Percentiles rank a stretch among this genome's conserved stretches.
phyloP scores from a whole-genome alignment of 2,113 vertebrate genomes.

The Ancistrus triradiatus region DNA sequence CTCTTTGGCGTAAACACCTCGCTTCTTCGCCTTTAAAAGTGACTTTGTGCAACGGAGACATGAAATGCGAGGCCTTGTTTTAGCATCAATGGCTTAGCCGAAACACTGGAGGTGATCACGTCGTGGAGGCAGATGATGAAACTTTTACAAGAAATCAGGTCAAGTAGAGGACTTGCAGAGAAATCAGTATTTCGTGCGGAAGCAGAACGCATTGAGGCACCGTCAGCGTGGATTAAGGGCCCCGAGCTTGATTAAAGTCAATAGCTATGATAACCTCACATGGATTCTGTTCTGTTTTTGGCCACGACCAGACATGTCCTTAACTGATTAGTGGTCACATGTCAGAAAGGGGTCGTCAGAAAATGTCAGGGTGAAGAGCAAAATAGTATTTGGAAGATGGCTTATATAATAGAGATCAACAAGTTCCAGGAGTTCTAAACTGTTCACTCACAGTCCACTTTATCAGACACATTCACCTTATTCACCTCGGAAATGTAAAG shows the following conservation, averaged over 20 bases:
- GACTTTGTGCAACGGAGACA: conserved; percentile 31
- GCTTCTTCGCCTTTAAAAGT: conserved; percentile 34
- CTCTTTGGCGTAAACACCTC: conserved; percentile 45
- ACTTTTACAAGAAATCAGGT: conserved; percentile 35
- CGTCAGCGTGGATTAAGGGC: conserved; percentile 25
- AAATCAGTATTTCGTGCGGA: not conserved
- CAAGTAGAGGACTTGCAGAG: conserved; percentile 8
- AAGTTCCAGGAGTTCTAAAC: too few relatives aligned
- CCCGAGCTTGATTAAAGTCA: conserved; percentile 26
- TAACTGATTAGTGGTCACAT: too few relatives aligned
- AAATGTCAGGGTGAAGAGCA: too few relatives aligned
- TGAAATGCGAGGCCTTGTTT: conserved; percentile 29
- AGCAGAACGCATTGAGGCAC: not conserved
- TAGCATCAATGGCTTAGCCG: conserved; percentile 32
- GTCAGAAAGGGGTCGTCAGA: too few relatives aligned
- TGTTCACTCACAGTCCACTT: too few relatives aligned
- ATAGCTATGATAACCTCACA: conserved; percentile 29
- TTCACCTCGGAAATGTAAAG: too few relatives aligned
- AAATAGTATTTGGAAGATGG: too few relatives aligned
- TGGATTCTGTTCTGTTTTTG: conserved; percentile 2
- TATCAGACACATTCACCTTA: too few relatives aligned
- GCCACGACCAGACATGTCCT: conserved; percentile 20
- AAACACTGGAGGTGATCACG: conserved; percentile 20
- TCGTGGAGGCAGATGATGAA: conserved; percentile 23
- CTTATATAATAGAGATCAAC: too few relatives aligned